Evolutionary conservation across 2,113 vertebrate species (phyloP).

Genomic region (Pyrgilauda ruficollis): DNA sequence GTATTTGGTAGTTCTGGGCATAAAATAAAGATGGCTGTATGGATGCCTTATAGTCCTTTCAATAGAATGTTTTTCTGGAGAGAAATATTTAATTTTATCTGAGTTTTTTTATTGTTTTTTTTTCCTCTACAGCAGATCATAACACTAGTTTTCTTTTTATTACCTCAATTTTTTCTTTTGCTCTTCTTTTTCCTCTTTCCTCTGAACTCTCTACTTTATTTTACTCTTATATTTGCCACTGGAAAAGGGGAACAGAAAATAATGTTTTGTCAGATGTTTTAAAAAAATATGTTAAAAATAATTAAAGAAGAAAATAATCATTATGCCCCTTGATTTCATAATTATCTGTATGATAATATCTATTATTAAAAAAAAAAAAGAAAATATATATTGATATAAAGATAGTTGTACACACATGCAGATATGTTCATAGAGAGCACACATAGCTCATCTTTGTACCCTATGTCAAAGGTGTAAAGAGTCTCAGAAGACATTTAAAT

Average conservation of each 20-base stretch:
- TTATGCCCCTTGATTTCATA: background rate
- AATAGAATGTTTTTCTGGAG: background rate
- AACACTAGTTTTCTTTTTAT: background rate
- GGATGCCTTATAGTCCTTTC: background rate
- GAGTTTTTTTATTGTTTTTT: accelerated
- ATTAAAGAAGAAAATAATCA: background rate
- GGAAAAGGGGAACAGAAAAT: background rate
- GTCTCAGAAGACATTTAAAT: constrained; percentile 9
- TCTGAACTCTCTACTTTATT: background rate
- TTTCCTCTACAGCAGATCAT: background rate
- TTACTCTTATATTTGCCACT: background rate
- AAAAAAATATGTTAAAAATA: background rate
- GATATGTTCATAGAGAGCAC: accelerated
- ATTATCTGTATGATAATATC: background rate
- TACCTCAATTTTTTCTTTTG: background rate
- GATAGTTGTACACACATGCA: background rate
- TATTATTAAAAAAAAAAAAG: background rate
- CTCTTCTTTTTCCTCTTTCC: background rate
- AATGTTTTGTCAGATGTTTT: background rate
- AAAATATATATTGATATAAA: background rate
- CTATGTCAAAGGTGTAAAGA: background rate
- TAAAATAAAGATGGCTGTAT: background rate
- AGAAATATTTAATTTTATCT: background rate
- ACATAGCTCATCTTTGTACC: background rate
- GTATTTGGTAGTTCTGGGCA: background rate